Evolutionary conservation across 53 echinoderm and acorn worm genomes (phyloP), one percentile per base, ranked within the genome.

Genomic region (Apostichopus leukothele): DNA sequence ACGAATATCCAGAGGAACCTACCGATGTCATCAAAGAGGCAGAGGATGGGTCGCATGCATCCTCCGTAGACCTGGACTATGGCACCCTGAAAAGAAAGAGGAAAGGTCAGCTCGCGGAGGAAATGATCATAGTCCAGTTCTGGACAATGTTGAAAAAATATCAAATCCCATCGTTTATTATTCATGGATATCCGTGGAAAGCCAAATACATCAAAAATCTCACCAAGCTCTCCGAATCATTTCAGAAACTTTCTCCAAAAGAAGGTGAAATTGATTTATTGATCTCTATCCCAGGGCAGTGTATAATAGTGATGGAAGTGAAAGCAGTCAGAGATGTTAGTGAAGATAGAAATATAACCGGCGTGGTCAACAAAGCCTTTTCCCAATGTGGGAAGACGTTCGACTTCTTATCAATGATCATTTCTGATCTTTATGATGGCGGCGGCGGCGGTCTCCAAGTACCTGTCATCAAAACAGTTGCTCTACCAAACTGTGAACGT

Each of bases 121-220:
- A 81, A 21, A 9, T 8, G 83, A n/a, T 57, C 7, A 21, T 81
- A 21, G 19, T n/a, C 8, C 53, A 6, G 21, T 57, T 81, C n/a
- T 16, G 6, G 2, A 52, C 83, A 7, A 81, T 81, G 83, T n/a
- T 81, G 1, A 81, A 53, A 57, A 81, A 54, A 81, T 21, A 81
- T 52, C 12, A 57, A 3, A 54, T 57, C 50, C 54, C 83, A 52
- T 81, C 83, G 5, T 81, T 81, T 57, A 54, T 81, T n/a, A 53
- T 81, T 22, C 83, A 81, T 57, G 83, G 83, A 18, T 81, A 81
- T 57, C 14, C 10, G 5, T 81, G 83, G 83, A 54, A 54, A 81
- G 57, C 83, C 53, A 81, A 53, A 14, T 81, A 14, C 20, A 53
- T 81, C 8, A 59, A 59, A n/a, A 83, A 57, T 54, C 22, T 76